Base-by-base conservation (phyloP, 2,113 vertebrate genomes). In the Anhinga anhinga region DNA sequence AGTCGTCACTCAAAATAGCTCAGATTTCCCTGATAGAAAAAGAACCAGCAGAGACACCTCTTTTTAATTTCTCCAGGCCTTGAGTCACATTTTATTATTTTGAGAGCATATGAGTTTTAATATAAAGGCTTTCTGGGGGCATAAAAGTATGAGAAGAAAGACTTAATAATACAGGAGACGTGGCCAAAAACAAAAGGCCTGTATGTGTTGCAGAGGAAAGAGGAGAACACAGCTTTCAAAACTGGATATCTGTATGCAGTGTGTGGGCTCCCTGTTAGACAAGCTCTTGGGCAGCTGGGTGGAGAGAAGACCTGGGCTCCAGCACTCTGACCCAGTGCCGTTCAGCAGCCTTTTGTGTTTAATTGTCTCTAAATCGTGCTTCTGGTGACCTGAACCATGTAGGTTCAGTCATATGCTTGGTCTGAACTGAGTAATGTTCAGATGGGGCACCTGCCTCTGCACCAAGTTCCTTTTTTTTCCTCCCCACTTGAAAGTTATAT, bases 71-170 rank as follows among this genome's bases (percentile, higher is more conserved):
- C 65, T 93, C 3, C 19, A 61, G 19, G 78, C 61, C 36, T 86
- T 84, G 40, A 72, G n/a, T 86, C 27, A 10, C 59, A 44, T 77
- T 86, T 86, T 79, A 65, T 72, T 71, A 62, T 91, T 91, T 91
- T 79, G 73, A 92, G 40, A 76, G 15, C 19, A 21, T 59, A 14
- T 47, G 18, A 56, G 13, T 86, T 93, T 67, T 63, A 84, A 30
- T 79, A 32, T 45, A 56, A 91, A 86, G 55, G 10, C 49, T 61
- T 86, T 93, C 66, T 79, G 66, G 56, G 76, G 32, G 25, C 49
- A 63, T 71, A 6, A 22, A 94, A 82, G n/a, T 81, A 11, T 49
- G 42, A 86, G 71, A 82, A 40, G 49, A 90, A 88, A 27, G 16
- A 25, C 67, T 61, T 80, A 72, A 16, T 62, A 61, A 56, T 53